Evolutionary conservation across 2,113 vertebrate genomes (phyloP).

Genomic region (Podarcis raffonei): DNA sequence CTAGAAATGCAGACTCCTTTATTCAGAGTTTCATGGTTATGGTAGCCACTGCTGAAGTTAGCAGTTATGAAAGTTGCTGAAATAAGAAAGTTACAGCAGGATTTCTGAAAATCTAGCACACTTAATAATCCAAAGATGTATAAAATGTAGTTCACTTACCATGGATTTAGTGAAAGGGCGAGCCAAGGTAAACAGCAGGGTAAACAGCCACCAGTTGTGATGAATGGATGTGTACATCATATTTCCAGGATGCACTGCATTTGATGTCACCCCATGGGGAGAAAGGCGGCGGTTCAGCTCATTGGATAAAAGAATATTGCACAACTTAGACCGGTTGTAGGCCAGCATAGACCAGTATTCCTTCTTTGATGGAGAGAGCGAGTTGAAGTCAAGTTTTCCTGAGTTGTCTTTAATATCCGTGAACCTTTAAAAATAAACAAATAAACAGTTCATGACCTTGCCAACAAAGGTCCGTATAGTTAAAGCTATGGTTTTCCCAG

Average conservation of each 20-base stretch:
- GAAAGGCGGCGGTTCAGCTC: slow-evolving; percentile 93
- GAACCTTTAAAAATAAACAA: slow-evolving; percentile 80
- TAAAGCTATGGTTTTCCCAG: no score
- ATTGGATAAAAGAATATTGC: slow-evolving; percentile 92
- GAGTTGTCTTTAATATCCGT: slow-evolving; percentile 87
- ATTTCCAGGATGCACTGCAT: slow-evolving; percentile 93
- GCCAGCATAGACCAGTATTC: slow-evolving; percentile 97
- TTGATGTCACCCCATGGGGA: slow-evolving; percentile 85
- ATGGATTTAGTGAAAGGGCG: slow-evolving; percentile 97
- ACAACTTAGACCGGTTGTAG: slow-evolving; percentile 96
- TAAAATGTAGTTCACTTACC: slow-evolving; percentile 79
- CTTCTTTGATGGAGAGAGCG: slow-evolving; percentile 86
- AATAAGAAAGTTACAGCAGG: slow-evolving; percentile 9
- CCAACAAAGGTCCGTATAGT: no score
- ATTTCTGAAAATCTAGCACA: neutral
- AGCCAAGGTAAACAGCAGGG: slow-evolving; percentile 89
- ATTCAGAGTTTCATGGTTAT: neutral
- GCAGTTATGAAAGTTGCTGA: neutral
- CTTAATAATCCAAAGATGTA: neutral
- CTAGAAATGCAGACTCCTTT: neutral
- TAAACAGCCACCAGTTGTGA: slow-evolving; percentile 93
- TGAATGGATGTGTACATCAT: slow-evolving; percentile 94
- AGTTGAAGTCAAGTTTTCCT: slow-evolving; percentile 86
- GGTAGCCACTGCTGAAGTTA: neutral
- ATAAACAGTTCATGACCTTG: neutral